Evolutionary conservation across 23 tunicate species (phyloP).

Genomic region (Ascidia mentula): DNA sequence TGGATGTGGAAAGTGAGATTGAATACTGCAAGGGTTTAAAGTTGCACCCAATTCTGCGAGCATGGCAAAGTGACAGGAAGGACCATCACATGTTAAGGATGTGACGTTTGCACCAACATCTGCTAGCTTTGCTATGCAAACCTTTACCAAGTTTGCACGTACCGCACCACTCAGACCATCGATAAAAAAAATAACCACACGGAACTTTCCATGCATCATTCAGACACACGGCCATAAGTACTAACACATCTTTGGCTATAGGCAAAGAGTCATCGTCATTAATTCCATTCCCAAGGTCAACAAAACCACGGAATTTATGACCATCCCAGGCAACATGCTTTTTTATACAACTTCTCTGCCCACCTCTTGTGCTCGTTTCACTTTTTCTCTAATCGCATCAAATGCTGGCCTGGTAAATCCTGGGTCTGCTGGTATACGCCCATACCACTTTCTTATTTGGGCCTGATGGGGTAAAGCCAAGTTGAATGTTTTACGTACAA

Average conservation of each 20-base stretch:
- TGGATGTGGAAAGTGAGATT: not conserved
- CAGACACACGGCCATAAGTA: conserved; percentile 8
- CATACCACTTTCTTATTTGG: not conserved
- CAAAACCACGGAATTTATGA: not conserved
- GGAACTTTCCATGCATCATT: conserved; percentile 9
- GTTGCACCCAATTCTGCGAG: not conserved
- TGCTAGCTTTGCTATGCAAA: not conserved
- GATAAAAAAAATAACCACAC: conserved; percentile 8
- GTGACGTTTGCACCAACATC: not conserved
- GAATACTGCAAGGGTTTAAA: not conserved
- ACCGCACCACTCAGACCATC: not conserved
- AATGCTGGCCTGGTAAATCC: not conserved
- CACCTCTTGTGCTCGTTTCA: not conserved
- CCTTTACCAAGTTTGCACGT: not conserved
- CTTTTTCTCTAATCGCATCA: not conserved
- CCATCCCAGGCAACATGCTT: not conserved
- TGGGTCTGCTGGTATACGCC: not conserved
- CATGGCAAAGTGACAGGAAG: not conserved
- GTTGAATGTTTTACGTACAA: not conserved
- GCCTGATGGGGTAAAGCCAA: not conserved
- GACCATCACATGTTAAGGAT: no score
- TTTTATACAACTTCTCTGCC: not conserved
- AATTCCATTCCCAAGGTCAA: not conserved
- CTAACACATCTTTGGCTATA: conserved; percentile 7
- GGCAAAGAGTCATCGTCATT: not conserved